These are phyloP conservation scores for rabbit (Oryctolagus cuniculus) DNA, from an alignment of 2,113 vertebrate species.

Conservation along the genomic window DNA sequence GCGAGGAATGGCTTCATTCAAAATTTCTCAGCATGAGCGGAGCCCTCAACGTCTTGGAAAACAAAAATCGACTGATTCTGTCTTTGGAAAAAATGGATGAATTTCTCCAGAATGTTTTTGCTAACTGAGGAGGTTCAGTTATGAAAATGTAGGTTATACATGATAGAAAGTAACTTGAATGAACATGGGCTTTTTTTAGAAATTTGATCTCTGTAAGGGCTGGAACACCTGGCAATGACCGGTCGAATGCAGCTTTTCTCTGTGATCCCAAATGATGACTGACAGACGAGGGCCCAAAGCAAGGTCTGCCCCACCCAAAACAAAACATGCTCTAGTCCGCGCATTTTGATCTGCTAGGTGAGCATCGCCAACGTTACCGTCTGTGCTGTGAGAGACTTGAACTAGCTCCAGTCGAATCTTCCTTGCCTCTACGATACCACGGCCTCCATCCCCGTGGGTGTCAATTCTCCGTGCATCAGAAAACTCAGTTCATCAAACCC, in stretches of 20 bases:
- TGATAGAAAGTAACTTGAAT: neutral
- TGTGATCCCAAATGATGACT: neutral
- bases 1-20: neutral
- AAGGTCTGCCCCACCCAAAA: neutral
- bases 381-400: neutral
- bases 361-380: neutral
- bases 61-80: neutral
- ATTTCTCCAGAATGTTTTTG: neutral
- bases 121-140: neutral
- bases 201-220: neutral
- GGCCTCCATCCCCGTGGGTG: neutral
- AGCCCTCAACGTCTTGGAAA: neutral
- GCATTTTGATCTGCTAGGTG: neutral
- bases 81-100: neutral
- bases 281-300: neutral
- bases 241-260: neutral
- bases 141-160: neutral
- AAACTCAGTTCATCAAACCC: neutral
- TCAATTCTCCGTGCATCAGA: neutral
- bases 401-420: neutral
- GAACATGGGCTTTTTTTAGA: conserved; percentile 5
- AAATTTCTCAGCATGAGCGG: neutral
- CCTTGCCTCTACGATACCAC: neutral
- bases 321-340: neutral
- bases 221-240: neutral